Evolutionary conservation across 1,140 invertebrate species (phyloP).

Genomic region (Camponotus pennsylvanicus): DNA sequence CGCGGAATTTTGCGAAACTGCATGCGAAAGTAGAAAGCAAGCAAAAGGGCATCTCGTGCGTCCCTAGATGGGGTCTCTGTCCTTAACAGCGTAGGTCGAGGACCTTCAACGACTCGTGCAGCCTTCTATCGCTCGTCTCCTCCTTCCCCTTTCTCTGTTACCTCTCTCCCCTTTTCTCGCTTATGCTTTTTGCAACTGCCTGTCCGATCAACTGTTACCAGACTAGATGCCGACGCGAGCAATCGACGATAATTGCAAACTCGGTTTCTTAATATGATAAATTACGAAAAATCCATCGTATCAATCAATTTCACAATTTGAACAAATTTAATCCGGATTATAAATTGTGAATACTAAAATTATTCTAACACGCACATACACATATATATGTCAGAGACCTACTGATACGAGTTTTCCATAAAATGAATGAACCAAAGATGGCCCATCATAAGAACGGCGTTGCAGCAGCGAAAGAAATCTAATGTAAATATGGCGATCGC

Average conservation of each 20-base stretch:
- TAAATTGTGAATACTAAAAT: not conserved
- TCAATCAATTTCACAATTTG: not conserved
- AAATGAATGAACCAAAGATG: conserved; percentile 37
- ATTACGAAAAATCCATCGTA: conserved; percentile 15
- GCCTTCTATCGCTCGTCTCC: conserved; percentile 51
- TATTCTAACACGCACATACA: not conserved
- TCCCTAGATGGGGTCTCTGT: conserved; percentile 76
- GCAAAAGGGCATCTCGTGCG: conserved; percentile 51
- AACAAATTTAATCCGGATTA: not conserved
- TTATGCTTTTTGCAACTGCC: conserved; percentile 75
- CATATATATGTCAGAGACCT: not conserved
- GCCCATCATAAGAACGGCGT: not conserved
- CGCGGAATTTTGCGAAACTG: conserved; percentile 27
- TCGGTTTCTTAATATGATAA: conserved; percentile 19
- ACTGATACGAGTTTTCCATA: not conserved
- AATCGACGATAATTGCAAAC: conserved; percentile 37
- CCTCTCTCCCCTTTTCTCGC: conserved; percentile 35
- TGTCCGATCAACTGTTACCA: conserved; percentile 72
- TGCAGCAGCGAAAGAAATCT: not conserved
- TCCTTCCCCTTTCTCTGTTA: conserved; percentile 33
- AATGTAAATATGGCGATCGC: not conserved
- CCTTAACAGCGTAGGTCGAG: conserved; percentile 78
- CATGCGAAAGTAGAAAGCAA: conserved; percentile 29
- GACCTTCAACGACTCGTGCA: conserved; percentile 69
- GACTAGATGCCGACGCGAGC: conserved; percentile 71